Percentiles rank a stretch among this genome's conserved stretches.
Conservation (phyloP, 2,113 vertebrate species). For the Oryzias celebensis region DNA sequence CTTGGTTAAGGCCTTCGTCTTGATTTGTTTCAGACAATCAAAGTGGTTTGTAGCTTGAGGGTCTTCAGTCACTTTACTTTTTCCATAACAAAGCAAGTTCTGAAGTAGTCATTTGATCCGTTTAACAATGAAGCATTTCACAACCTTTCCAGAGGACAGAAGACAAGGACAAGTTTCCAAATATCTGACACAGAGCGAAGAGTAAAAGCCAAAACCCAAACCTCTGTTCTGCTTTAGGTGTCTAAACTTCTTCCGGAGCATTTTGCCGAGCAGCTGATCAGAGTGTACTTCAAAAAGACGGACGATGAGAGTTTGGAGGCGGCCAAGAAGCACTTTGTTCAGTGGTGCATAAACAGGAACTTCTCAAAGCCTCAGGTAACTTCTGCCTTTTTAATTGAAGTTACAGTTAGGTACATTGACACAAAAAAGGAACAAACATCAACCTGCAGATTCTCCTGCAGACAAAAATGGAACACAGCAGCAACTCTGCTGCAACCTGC, state of each 20-base stretch:
- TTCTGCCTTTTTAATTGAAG: neutral
- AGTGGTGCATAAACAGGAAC: constrained; percentile 85
- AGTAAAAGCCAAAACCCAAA: neutral
- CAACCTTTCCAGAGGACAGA: constrained; percentile 37
- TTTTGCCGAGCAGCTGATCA: constrained; percentile 89
- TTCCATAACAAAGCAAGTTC: no score
- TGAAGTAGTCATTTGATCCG: no score
- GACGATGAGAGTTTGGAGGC: constrained; percentile 75
- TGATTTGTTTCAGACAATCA: no score
- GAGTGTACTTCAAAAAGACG: constrained; percentile 86
- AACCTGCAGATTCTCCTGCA: neutral
- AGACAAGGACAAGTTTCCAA: no score
- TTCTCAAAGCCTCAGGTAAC: constrained; percentile 89
- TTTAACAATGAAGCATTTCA: no score
- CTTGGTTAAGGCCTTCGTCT: no score
- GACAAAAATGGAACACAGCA: no score
- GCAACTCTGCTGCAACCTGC: no score
- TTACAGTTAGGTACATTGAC: constrained; percentile 70
- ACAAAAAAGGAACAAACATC: constrained; percentile 32
- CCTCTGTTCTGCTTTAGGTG: constrained; percentile 76
- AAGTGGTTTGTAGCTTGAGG: no score
- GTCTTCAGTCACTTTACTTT: no score
- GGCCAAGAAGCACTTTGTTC: constrained; percentile 84
- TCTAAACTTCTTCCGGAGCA: constrained; percentile 86
- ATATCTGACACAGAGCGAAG: no score